Base-by-base conservation (phyloP, 2,888 invertebrate species). In the Stictocephala bisonia region DNA sequence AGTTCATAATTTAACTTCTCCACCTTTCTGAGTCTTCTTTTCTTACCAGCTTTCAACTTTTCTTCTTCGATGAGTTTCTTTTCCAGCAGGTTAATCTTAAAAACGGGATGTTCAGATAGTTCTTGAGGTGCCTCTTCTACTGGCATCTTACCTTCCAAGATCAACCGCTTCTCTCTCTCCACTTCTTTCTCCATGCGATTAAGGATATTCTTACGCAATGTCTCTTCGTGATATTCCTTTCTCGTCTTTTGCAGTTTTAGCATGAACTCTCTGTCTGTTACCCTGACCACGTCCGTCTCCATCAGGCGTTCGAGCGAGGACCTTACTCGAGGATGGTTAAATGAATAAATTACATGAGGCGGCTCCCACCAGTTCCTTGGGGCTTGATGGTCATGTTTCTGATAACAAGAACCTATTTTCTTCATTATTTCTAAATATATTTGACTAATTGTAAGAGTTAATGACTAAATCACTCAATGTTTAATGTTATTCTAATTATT, bases 201-300 rank as follows among this genome's bases (percentile, higher is more conserved):
- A 70, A 86, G 85, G 77, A 91, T 90, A 79, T 91, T 85, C 81
- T 87, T 88, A 78, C 88, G 86, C 84, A 91, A 90, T 76, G 86
- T 86, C 75, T 88, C 87, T 78, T 89, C 88, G 80, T 90, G 90
- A 79, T 90, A 90, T 48, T 87, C 87, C 35, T 88, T 85, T 77
- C 91, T 88, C 53, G 88, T 84, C 50, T 88, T 86, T 81, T 90
- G 89, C 71, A 91, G 85, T 27, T 87, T 86, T 75, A 86, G 87
- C 90, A 92, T 91, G 83, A 89, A 91, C 75, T 84, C 85, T 78
- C 90, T 86, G 83, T 91, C 90, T 1, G 90, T 91, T 73, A 91
- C 85, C 78, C 87, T 86, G 71, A 91, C 90, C 79, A 90, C 84
- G 82, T 89, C 90, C 22, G 88, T 88, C 67, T 90, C 90, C 91